phyloP scores from a whole-genome alignment of 2,113 vertebrate genomes.

The Rhadina sibilatrix region DNA sequence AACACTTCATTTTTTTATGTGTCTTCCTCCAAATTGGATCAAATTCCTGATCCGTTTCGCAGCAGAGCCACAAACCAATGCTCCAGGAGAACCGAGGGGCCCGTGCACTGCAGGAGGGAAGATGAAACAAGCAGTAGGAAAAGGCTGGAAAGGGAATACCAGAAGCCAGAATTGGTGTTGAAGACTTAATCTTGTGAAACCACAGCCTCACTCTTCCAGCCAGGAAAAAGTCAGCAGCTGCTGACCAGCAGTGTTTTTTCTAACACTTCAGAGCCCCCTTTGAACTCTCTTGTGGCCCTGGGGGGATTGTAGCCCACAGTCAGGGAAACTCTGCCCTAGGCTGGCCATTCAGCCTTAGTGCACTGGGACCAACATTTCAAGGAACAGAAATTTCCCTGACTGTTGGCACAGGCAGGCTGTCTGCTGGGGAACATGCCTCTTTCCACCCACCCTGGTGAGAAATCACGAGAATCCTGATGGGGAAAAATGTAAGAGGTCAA shows the following conservation, averaged over 20 bases:
- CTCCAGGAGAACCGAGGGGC: conserved; percentile 25
- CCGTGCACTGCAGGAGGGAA: conserved; percentile 36
- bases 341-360: background rate
- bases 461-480: background rate
- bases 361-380: background rate
- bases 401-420: background rate
- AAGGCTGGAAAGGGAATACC: conserved; percentile 48
- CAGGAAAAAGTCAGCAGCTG: conserved; percentile 64
- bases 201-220: conserved; percentile 36
- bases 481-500: background rate
- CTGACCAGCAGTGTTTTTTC: conserved; percentile 51
- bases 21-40: conserved; percentile 51
- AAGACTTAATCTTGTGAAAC: conserved; percentile 62
- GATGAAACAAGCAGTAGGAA: conserved; percentile 21
- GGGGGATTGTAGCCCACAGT: background rate
- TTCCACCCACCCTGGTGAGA: background rate
- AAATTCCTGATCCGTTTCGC: conserved; percentile 53
- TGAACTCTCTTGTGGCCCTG: conserved; percentile 2
- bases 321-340: background rate
- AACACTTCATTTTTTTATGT: conserved; percentile 14
- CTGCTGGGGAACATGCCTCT: background rate
- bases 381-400: background rate
- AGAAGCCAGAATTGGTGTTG: conserved; percentile 48
- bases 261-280: conserved; percentile 42
- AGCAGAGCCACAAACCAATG: conserved; percentile 38